Conservation (phyloP, 1,140 invertebrate genomes). For the Parapsyche elsis region DNA sequence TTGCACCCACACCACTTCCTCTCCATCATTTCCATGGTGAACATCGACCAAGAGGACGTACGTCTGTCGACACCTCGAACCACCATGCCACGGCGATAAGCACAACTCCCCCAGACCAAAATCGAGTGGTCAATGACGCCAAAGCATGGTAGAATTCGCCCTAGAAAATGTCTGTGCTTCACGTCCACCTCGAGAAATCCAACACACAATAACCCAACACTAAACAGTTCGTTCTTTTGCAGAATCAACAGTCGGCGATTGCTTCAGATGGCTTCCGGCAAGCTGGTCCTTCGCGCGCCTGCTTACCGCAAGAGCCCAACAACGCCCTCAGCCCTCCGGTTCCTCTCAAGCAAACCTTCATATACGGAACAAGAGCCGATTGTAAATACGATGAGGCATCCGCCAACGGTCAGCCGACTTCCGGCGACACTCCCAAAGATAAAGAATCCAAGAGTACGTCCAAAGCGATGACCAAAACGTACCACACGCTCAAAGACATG, state of each 20-base stretch:
- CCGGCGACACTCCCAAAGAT: conserved; percentile 68
- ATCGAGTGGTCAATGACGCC: conserved; percentile 24
- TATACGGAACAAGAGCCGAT: conserved; percentile 60
- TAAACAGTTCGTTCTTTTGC: conserved; percentile 10
- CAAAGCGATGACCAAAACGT: conserved; percentile 79
- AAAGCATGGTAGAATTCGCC: conserved; percentile 65
- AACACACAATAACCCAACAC: not conserved
- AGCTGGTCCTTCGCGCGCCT: conserved; percentile 43
- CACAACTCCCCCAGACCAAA: not conserved
- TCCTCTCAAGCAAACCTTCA: conserved; percentile 58
- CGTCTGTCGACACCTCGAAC: not conserved
- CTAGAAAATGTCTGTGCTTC: conserved; percentile 62
- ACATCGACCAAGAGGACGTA: conserved; percentile 17
- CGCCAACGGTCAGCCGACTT: conserved; percentile 66
- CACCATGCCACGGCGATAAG: not conserved
- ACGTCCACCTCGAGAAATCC: not conserved
- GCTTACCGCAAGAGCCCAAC: conserved; percentile 40
- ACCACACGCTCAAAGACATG: conserved; percentile 86
- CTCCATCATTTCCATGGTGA: conserved; percentile 17
- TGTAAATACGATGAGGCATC: conserved; percentile 56
- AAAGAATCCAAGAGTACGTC: conserved; percentile 71
- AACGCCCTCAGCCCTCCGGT: conserved; percentile 42
- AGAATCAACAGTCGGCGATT: conserved; percentile 50
- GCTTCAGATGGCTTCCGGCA: conserved; percentile 51
- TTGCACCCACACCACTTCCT: conserved; percentile 37